A percentile compares a stretch with the other conserved stretches of the same genome.
phyloP scores from a whole-genome alignment of 1,140 invertebrate genomes.

The Lordiphosa stackelbergi region DNA sequence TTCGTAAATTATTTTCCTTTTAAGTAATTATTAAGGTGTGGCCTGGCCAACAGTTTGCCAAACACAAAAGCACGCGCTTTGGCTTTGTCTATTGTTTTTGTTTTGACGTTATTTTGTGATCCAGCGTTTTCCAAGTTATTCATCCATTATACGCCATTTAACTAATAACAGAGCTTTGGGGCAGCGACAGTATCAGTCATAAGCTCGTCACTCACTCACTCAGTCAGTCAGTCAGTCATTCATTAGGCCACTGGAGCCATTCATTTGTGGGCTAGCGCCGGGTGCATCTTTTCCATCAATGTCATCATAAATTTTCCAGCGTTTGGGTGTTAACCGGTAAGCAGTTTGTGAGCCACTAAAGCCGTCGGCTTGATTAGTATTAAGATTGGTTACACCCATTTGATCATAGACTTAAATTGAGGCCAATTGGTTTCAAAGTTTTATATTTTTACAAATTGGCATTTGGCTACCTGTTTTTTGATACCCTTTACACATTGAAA shows the following conservation, averaged over 20 bases:
- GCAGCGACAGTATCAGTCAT: slow-evolving; percentile 19
- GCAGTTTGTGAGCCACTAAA: neutral
- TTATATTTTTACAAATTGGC: slow-evolving; percentile 38
- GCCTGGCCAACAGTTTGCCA: slow-evolving; percentile 61
- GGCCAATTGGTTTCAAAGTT: slow-evolving; percentile 32
- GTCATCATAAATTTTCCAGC: slow-evolving; percentile 52
- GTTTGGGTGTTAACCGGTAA: slow-evolving; percentile 17
- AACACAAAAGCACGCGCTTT: slow-evolving; percentile 58
- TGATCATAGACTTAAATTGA: slow-evolving; percentile 2
- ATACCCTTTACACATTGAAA: slow-evolving; percentile 3
- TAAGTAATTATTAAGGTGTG: slow-evolving; percentile 77
- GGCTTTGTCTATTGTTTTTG: slow-evolving; percentile 34
- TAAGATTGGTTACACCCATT: slow-evolving; percentile 20
- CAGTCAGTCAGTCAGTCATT: slow-evolving; percentile 20
- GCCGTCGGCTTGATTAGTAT: slow-evolving; percentile 21
- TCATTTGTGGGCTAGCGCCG: slow-evolving; percentile 21
- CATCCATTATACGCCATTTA: slow-evolving; percentile 72
- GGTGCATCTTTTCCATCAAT: slow-evolving; percentile 51
- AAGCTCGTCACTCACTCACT: slow-evolving; percentile 29
- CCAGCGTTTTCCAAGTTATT: slow-evolving; percentile 47
- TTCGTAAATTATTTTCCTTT: slow-evolving; percentile 77
- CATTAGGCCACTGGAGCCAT: slow-evolving; percentile 53
- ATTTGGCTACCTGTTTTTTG: slow-evolving; percentile 46
- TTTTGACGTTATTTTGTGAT: slow-evolving; percentile 20
- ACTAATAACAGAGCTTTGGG: slow-evolving; percentile 59